Percentiles rank a stretch among this genome's conserved stretches.
Evolutionary conservation across 1,140 invertebrate genomes (phyloP).

Genomic region (Drosophila sproati): DNA sequence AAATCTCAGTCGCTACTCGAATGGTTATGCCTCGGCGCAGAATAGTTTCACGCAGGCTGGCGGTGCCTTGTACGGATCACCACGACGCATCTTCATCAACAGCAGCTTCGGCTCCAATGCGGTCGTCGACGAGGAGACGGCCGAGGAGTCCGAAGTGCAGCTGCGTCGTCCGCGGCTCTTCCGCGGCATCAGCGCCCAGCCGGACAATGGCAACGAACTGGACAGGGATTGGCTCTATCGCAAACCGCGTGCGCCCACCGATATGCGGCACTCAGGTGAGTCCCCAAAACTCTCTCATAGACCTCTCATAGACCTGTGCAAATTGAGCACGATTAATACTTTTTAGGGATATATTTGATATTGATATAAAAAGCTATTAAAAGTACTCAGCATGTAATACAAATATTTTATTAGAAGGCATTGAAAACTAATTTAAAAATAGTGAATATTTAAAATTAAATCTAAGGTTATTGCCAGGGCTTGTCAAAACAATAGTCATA

Average conservation of each 20-base stretch:
- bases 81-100: conserved; percentile 78
- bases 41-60: conserved; percentile 71
- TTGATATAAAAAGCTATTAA: too few relatives aligned
- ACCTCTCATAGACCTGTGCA: neutral
- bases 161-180: conserved; percentile 71
- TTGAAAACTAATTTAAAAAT: neutral
- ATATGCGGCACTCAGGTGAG: conserved; percentile 82
- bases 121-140: conserved; percentile 81
- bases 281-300: neutral
- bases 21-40: conserved; percentile 77
- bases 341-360: too few relatives aligned
- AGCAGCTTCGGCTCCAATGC: conserved; percentile 79
- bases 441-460: too few relatives aligned
- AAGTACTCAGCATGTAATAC: too few relatives aligned
- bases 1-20: conserved; percentile 80
- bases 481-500: too few relatives aligned
- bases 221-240: conserved; percentile 83
- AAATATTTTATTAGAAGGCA: too few relatives aligned
- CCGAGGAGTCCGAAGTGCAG: conserved; percentile 79
- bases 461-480: too few relatives aligned
- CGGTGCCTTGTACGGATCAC: conserved; percentile 70
- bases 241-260: conserved; percentile 80
- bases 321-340: neutral
- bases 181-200: conserved; percentile 65
- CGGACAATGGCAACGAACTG: conserved; percentile 81